These are phyloP conservation scores for Calliopum simillimum DNA, from an alignment of 2,888 invertebrate species.

Conservation along the genomic window DNA sequence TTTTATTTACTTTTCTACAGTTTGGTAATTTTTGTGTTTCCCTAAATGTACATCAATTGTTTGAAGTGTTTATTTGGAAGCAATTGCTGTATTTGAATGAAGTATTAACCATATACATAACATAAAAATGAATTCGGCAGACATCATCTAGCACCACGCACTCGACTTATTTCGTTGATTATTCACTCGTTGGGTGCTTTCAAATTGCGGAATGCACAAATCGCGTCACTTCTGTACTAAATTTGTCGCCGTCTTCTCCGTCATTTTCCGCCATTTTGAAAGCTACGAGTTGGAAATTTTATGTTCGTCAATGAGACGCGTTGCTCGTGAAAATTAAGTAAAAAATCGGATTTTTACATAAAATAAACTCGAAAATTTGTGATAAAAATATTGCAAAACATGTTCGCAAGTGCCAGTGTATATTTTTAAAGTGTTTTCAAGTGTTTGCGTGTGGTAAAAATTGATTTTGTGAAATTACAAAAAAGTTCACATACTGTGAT, in stretches of 20 bases:
- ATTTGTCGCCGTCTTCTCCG: slow-evolving; percentile 51
- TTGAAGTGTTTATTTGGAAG: too few relatives aligned
- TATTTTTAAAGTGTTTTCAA: slow-evolving; percentile 21
- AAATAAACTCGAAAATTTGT: slow-evolving; percentile 5
- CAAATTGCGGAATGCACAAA: slow-evolving; percentile 45
- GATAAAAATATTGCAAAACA: slow-evolving; percentile 5
- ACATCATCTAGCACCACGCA: too few relatives aligned
- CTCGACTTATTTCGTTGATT: slow-evolving; percentile 8
- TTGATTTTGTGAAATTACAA: slow-evolving; percentile 8
- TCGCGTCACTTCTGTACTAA: slow-evolving; percentile 67
- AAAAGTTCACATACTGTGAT: slow-evolving; percentile 14
- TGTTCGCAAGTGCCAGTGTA: slow-evolving; percentile 9
- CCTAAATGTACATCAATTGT: too few relatives aligned
- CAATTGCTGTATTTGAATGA: too few relatives aligned
- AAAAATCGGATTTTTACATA: slow-evolving; percentile 38
- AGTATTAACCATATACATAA: too few relatives aligned
- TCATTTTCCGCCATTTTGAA: slow-evolving; percentile 68
- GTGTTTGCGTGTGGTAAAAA: slow-evolving; percentile 7
- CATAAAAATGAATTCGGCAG: too few relatives aligned
- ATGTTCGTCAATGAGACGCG: slow-evolving; percentile 61
- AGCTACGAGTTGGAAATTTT: slow-evolving; percentile 66
- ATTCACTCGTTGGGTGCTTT: slow-evolving; percentile 13
- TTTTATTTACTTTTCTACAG: slow-evolving; percentile 16
- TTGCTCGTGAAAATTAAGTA: slow-evolving; percentile 62
- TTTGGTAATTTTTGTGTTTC: slow-evolving; percentile 14